Base-by-base conservation (phyloP, 2,888 invertebrate genomes). In the Acronicta psi region DNA sequence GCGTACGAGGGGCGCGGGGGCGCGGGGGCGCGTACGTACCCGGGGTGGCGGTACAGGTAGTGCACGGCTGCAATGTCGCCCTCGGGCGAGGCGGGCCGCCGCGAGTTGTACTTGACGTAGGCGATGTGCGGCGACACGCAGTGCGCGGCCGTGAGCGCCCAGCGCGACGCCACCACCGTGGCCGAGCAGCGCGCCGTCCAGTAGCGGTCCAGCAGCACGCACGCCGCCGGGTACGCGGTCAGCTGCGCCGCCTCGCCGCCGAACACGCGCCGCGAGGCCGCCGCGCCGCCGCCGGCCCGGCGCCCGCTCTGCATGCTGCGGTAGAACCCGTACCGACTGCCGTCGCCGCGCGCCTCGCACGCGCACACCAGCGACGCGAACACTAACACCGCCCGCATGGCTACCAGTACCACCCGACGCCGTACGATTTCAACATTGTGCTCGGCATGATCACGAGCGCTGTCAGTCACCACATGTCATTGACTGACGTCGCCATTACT, bases 91-190 rank as follows among this genome's bases (percentile, higher is more conserved):
- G 79, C 8, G 17, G 86, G 82, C 2, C 66, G 74, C 9, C 80
- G 83, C 56, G 89, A 71, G 78, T 88, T 86, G 83, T 88, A 91
- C 77, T 83, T 82, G 52, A 91, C 84, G 83, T 88, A 89, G 52
- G 86, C 83, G 51, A 91, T 43, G 38, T 65, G 69, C 42, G 88
- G 70, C 14, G 84, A 55, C 13, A 89, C 81, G 79, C 93, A 93
- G 82, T 92, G 92, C 38, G 90, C 93, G 20, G 93, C 92, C 23
- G 93, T 92, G 53, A 93, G 82, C 77, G 72, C 90, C 92, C 92
- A 93, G 76, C 83, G 85, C 62, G 80, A 47, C 45, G 85, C 70
- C 65, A 93, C 63, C 63, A 88, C 85, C 9, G 88, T 62, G 59
- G 74, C 88, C 46, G 91, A 87, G 82, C 93, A 92, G 44, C 86